Base-by-base conservation (phyloP, 1,140 invertebrate species). In the Berghia stephanieae region DNA sequence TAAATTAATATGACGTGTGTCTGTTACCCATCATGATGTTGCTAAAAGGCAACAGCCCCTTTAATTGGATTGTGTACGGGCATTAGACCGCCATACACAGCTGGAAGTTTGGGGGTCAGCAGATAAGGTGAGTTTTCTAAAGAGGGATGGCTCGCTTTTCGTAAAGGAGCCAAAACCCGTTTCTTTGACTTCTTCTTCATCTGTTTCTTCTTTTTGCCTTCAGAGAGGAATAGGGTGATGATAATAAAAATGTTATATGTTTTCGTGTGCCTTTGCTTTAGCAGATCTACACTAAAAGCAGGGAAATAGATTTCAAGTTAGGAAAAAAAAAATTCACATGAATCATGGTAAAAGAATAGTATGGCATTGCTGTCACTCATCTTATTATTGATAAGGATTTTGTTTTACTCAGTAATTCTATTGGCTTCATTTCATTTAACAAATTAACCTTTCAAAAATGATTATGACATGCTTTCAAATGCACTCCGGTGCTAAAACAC, bases 81-180 rank as follows among this genome's bases (percentile, higher is more conserved):
- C 36, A 60, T 10, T n/a, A 44, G 13, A 21, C 21, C 40, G 57
- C 66, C 2, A 6, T 57, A 38, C 13, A 74, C 42, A 60, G 42
- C n/a, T 38, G 71, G 71, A 4, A 74, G 52, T 60, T 57, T 74
- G 8, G 8, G 16, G 18, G 43, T 21, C 16, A 31, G 21, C 52
- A 74, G 3, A 27, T 74, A 74, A 24, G 71, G 71, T 3, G 71
- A 74, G 18, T 38, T 60, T 74, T 74, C 21, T 10, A 74, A 60
- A 18, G 71, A 38, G n/a, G 34, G 34, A 42, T 60, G 71, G 24
- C 57, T 38, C 38, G 40, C 49, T 13, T 1, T 60, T 74, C 21
- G 71, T 27, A 60, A 27, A 60, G 57, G 43, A 10, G 46, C n/a
- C 13, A 43, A 38, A n/a, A 60, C 3, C n/a, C 36, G 38, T 3